Percentiles rank a stretch among this genome's conserved stretches.
Conservation (phyloP, 2,797 vertebrate genomes). For the Phyllotis vaccarum region DNA sequence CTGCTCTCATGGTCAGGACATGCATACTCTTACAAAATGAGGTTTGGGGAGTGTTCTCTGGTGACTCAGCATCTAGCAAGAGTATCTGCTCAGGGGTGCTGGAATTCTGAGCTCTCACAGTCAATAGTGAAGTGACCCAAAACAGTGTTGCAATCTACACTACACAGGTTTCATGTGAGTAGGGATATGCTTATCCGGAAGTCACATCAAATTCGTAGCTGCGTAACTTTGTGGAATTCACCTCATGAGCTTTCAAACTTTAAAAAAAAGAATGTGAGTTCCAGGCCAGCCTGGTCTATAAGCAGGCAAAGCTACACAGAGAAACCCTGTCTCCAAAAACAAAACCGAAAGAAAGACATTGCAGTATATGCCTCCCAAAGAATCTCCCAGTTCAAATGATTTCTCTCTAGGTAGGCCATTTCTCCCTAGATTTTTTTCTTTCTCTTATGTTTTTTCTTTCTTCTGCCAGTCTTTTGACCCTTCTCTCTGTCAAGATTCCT, state of each 20-base stretch:
- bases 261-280: background rate
- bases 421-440: background rate
- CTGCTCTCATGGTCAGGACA: background rate
- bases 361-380: background rate
- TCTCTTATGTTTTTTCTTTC: background rate
- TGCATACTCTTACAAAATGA: background rate
- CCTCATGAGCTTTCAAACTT: background rate
- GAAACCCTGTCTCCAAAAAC: too few relatives aligned
- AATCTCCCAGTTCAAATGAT: background rate
- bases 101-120: background rate
- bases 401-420: background rate
- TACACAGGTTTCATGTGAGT: accelerated
- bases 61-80: background rate
- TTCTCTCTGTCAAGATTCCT: background rate
- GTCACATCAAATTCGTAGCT: background rate
- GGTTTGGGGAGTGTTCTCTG: background rate
- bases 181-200: background rate
- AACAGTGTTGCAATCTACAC: background rate
- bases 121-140: background rate
- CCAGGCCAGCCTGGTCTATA: too few relatives aligned
- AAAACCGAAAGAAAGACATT: background rate
- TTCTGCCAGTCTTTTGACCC: background rate
- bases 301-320: too few relatives aligned
- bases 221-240: background rate
- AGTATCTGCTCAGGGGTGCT: background rate